Evolutionary conservation across 2,113 vertebrate genomes (phyloP).

Genomic region (Scolopax mira): DNA sequence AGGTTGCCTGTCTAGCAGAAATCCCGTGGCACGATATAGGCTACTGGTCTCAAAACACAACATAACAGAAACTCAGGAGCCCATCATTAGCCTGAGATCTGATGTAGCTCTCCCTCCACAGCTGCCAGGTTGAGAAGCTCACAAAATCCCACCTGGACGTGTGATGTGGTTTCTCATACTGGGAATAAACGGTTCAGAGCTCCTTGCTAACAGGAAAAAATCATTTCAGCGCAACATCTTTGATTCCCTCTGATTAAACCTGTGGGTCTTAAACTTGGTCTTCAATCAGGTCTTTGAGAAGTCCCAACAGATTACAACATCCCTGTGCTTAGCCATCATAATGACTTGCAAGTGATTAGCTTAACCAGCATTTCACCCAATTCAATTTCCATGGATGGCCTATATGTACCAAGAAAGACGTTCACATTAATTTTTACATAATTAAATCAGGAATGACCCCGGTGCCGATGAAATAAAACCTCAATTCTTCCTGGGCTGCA

Average conservation of each 20-base stretch:
- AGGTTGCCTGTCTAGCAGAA: not conserved
- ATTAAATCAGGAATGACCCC: constrained; percentile 68
- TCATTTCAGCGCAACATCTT: not conserved
- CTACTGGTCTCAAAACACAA: not conserved
- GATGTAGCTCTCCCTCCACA: not conserved
- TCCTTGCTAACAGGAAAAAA: not conserved
- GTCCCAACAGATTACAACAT: constrained; percentile 40
- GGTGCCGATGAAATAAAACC: constrained; percentile 47
- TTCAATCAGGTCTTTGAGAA: constrained; percentile 47
- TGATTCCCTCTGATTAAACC: not conserved
- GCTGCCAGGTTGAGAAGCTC: fast-evolving
- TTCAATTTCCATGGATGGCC: constrained; percentile 64
- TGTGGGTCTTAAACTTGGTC: constrained; percentile 10
- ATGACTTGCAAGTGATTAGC: constrained; percentile 52
- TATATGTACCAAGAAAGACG: constrained; percentile 1
- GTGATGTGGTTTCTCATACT: fast-evolving
- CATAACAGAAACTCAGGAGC: not conserved
- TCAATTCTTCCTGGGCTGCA: constrained; percentile 6
- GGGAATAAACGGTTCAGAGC: not conserved
- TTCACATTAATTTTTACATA: constrained; percentile 65
- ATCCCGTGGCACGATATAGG: not conserved
- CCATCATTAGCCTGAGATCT: not conserved
- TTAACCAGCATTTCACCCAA: constrained; percentile 58
- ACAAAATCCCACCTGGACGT: not conserved
- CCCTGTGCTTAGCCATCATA: constrained; percentile 34